Conservation (phyloP, 2,888 invertebrate species). For the Melolontha melolontha region DNA sequence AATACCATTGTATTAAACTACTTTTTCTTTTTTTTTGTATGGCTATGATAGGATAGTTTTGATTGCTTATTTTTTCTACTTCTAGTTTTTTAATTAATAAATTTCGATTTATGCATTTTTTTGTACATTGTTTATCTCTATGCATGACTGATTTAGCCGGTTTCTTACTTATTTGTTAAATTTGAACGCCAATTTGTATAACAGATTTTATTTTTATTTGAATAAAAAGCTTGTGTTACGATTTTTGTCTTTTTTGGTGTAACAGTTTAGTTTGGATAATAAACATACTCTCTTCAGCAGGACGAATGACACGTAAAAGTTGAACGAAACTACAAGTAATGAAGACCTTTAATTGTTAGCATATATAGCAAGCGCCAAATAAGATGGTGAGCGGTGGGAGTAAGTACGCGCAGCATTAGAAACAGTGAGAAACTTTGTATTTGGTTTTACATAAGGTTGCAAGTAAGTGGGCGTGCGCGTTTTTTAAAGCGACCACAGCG, state of each 20-base stretch:
- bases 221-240: slow-evolving; percentile 26
- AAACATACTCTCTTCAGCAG: no score
- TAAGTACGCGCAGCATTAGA: no score
- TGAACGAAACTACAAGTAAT: no score
- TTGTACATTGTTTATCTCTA: background rate
- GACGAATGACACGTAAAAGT: no score
- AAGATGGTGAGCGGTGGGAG: no score
- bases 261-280: no score
- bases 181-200: slow-evolving; percentile 1
- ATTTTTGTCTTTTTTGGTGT: background rate
- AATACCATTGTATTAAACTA: slow-evolving; percentile 11
- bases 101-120: background rate
- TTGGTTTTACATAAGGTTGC: no score
- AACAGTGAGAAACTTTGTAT: no score
- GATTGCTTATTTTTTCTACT: background rate
- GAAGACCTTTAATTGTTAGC: no score
- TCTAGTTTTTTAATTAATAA: background rate
- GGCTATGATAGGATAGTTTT: slow-evolving; percentile 10
- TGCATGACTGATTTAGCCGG: slow-evolving; percentile 9
- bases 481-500: no score
- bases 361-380: no score
- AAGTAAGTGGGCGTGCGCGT: no score
- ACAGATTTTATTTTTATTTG: slow-evolving; percentile 25
- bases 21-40: slow-evolving; percentile 8
- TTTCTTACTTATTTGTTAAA: slow-evolving; percentile 6